These are phyloP conservation scores for Netelia virgata DNA, from an alignment of 2,888 invertebrate genomes.

Conservation along the genomic window DNA sequence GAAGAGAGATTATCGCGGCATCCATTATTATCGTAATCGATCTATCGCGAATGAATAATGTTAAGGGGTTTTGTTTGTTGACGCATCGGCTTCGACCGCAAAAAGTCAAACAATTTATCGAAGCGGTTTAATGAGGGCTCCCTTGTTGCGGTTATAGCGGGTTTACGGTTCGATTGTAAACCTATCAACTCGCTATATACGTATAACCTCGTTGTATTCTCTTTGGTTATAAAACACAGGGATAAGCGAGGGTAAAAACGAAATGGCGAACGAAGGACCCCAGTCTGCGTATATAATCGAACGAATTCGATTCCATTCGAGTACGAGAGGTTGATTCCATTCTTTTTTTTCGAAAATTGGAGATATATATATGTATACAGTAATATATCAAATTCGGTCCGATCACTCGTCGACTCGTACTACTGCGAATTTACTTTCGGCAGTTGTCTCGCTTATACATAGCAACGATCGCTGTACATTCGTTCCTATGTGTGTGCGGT, in stretches of 20 bases:
- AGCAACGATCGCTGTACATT: conserved; percentile 38
- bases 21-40: conserved; percentile 4
- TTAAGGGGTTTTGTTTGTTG: not conserved
- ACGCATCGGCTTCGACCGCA: not conserved
- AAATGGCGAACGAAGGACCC: conserved; percentile 19
- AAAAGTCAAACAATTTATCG: not conserved
- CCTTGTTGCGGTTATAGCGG: conserved; percentile 24
- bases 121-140: conserved; percentile 24
- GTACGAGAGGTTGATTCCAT: not conserved
- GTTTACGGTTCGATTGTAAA: conserved; percentile 6
- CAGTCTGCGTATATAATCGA: conserved; percentile 34
- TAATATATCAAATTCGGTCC: not conserved
- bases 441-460: conserved; percentile 1
- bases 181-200: conserved; percentile 17
- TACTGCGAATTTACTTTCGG: conserved; percentile 18
- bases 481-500: not conserved
- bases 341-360: conserved; percentile 13
- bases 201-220: not conserved
- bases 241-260: not conserved
- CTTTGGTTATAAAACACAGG: not conserved
- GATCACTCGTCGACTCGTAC: conserved; percentile 25
- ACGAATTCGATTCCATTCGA: conserved; percentile 41
- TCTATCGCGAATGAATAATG: not conserved
- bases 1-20: not conserved
- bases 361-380: not conserved